Evolutionary conservation across 1,140 invertebrate species (phyloP).

Genomic region (Bemisia tabaci): DNA sequence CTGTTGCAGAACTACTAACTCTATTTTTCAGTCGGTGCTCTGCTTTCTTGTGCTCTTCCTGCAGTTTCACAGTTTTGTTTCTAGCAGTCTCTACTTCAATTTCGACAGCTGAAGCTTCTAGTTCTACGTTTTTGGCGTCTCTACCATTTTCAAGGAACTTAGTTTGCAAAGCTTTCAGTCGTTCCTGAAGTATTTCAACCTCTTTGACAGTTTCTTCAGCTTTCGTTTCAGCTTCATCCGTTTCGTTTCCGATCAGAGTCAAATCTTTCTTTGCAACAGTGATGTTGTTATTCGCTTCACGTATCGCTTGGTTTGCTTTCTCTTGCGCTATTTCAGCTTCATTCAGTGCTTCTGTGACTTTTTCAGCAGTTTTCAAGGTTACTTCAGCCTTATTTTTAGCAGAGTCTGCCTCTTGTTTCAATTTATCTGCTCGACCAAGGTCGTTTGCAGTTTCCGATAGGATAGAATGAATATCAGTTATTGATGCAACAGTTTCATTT

Average conservation of each 20-base stretch:
- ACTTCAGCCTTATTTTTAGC: conserved; percentile 45
- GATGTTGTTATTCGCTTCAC: conserved; percentile 66
- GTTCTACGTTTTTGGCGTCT: conserved; percentile 40
- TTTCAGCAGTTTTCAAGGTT: conserved; percentile 39
- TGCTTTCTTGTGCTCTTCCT: conserved; percentile 42
- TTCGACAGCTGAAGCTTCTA: conserved; percentile 38
- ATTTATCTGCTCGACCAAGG: conserved; percentile 49
- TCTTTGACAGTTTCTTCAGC: conserved; percentile 54
- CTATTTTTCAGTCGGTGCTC: conserved; percentile 42
- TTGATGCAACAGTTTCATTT: conserved; percentile 63
- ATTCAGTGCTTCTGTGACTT: conserved; percentile 41
- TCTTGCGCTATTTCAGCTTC: conserved; percentile 63
- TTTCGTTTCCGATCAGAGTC: conserved; percentile 51
- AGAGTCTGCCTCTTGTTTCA: conserved; percentile 60
- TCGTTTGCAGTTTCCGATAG: conserved; percentile 70
- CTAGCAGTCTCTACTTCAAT: conserved; percentile 41
- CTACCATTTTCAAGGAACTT: conserved; percentile 61
- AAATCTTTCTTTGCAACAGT: conserved; percentile 58
- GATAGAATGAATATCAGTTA: conserved; percentile 83
- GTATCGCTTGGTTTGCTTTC: conserved; percentile 60
- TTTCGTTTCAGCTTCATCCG: conserved; percentile 52
- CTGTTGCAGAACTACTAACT: conserved; percentile 43
- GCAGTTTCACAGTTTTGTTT: conserved; percentile 36
- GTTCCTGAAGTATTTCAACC: conserved; percentile 47
- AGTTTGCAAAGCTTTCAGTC: conserved; percentile 55